Evolutionary conservation across 1,140 invertebrate genomes (phyloP).

Genomic region (Achroia grisella): DNA sequence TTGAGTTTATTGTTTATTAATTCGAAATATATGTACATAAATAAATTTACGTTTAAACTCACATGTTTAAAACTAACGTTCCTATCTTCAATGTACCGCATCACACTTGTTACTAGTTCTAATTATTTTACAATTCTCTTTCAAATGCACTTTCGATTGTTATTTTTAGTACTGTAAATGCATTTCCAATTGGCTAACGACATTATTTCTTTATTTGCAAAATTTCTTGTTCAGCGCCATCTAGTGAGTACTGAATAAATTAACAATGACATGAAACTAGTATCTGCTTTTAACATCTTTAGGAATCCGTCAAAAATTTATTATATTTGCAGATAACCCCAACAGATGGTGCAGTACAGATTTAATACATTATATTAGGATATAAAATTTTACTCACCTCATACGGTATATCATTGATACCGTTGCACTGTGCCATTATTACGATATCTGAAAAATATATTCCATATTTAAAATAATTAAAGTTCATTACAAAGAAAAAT

Average conservation of each 20-base stretch:
- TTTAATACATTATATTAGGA: too few relatives aligned
- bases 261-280: too few relatives aligned
- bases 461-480: too few relatives aligned
- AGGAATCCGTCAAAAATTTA: too few relatives aligned
- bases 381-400: slow-evolving; percentile 38
- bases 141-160: slow-evolving; percentile 2
- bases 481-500: too few relatives aligned
- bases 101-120: background rate
- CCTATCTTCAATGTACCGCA: slow-evolving; percentile 12
- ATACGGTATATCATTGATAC: slow-evolving; percentile 8
- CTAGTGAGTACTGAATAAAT: background rate
- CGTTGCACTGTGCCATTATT: too few relatives aligned
- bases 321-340: too few relatives aligned
- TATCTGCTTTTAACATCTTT: too few relatives aligned
- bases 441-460: too few relatives aligned
- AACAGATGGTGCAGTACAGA: too few relatives aligned
- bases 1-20: too few relatives aligned
- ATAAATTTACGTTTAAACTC: slow-evolving; percentile 12
- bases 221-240: slow-evolving; percentile 7
- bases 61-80: slow-evolving; percentile 20
- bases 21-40: background rate
- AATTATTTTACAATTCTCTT: background rate
- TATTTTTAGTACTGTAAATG: slow-evolving; percentile 10
- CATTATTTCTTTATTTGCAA: background rate
- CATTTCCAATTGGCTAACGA: background rate